These are phyloP conservation scores for Podocnemis expansa DNA, from an alignment of 2,113 vertebrate genomes.

Conservation along the genomic window DNA sequence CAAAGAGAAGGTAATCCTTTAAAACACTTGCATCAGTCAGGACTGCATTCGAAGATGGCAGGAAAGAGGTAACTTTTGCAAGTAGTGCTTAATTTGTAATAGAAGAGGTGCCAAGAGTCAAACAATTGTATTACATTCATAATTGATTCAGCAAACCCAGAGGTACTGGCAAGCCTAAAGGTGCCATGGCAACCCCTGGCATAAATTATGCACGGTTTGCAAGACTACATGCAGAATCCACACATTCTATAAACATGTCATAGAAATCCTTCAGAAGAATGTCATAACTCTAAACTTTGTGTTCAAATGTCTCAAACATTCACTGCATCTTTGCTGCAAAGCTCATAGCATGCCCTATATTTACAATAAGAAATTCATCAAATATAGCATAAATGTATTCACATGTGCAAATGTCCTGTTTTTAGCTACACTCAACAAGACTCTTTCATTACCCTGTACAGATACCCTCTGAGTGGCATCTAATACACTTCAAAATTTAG, in stretches of 20 bases:
- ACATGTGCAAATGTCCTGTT: not conserved
- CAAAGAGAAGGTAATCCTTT: not conserved
- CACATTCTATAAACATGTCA: not conserved
- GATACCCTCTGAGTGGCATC: not conserved
- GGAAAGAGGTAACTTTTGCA: not conserved
- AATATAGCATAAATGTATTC: not conserved
- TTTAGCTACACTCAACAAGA: not conserved
- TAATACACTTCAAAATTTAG: not conserved
- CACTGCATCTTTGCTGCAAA: not conserved
- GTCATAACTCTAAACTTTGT: not conserved
- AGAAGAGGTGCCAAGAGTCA: too few species aligned
- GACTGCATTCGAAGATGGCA: not conserved
- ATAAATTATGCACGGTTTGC: too few species aligned
- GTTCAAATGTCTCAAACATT: not conserved
- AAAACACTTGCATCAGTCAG: not conserved
- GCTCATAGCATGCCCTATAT: fast-evolving
- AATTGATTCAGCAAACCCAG: too few species aligned
- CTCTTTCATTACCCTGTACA: not conserved
- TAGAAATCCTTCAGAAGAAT: not conserved
- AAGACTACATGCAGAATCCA: not conserved
- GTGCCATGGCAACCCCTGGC: too few species aligned
- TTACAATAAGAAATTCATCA: fast-evolving
- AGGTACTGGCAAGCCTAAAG: too few species aligned
- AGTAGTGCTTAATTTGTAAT: not conserved
- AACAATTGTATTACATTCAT: too few species aligned